Evolutionary conservation across 1,140 invertebrate genomes (phyloP), one percentile per base, ranked within the genome.

Genomic region (Drosophila malerkotliana): DNA sequence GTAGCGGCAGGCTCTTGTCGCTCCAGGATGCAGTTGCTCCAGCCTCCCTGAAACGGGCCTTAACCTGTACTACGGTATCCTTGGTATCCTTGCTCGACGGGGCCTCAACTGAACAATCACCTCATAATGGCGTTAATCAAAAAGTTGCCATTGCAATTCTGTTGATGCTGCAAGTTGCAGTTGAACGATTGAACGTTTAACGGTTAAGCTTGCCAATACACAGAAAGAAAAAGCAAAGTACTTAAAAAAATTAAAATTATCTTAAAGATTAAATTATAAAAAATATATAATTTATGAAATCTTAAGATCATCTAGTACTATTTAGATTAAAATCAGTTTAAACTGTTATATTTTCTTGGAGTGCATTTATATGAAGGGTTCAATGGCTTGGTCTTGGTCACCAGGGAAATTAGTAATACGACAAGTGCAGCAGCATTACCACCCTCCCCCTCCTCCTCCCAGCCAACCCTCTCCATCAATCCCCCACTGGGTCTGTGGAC

Each of bases 371-470:
- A 61, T 72, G 57, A 64, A 41, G 58, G 59, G 71, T 78, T 89
- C 73, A 75, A 72, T 90, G 78, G 68, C 81, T 82, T 61, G 51
- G 45, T 47, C 68, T 52, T 87, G 82, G 82, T 78, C 85, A 85
- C 78, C 85, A 90, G 87, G 85, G 85, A 90, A 90, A 90, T 90
- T 90, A 90, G 85, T 90, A 90, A 90, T 90, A 85, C 87, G 81
- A 90, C 83, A 88, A 87, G 83, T 88, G 75, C 83, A 83, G 63
- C 66, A 69, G 73, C 55, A 78, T 66, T 67, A 26, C 53, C 54
- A n/a, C n/a, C 28, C 48, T 8, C 4, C 15, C 5, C 6, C 9
- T 5, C 39, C 14, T 6, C 9, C 24, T 8, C 4, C 15, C 26
- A 12, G 12, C 5, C 8, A n/a, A 18, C n/a, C 28, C 26, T 6